Base-by-base conservation (phyloP, 2,888 invertebrate genomes). In the Caenorhabditis sp. region DNA sequence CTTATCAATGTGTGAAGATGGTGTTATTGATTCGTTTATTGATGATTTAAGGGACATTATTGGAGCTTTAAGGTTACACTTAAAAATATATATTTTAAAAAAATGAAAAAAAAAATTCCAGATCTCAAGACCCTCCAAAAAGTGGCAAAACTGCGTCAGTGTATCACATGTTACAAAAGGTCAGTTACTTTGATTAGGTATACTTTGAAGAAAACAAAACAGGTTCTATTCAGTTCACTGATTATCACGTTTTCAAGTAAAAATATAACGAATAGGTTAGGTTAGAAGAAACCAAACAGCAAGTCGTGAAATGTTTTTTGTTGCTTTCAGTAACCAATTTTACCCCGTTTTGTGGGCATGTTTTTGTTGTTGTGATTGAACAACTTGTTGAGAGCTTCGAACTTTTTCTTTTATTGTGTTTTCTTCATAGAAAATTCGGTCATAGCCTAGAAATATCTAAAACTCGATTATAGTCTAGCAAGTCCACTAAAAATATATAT, bases 1-100 rank as follows among this genome's bases (percentile, higher is more conserved):
- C 1, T 59, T 77, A 4, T 68, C 74, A 5, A 68, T 81, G 72
- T 74, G 76, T 43, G 78, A 79, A 53, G 78, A 79, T 5, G 76
- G 72, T 5, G 64, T 78, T 12, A 50, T 73, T 3, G 78, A 80
- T 38, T n/a, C 63, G 8, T 80, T 81, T 58, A 60, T 80, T 8
- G 68, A 73, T 4, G 79, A 81, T 59, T 59, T 81, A 21, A 69
- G 66, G 12, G 59, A 66, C n/a, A 62, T 70, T n/a, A 62, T 77
- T 14, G 49, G 23, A 31, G 23, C 26, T 20, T 31, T 71, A 27
- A 59, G 52, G 59, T 64, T n/a, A n/a, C n/a, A n/a, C n/a, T n/a
- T n/a, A n/a, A n/a, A n/a, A n/a, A n/a, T n/a, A n/a, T n/a, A n/a
- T n/a, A n/a, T n/a, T n/a, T n/a, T n/a, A n/a, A n/a, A n/a, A n/a